Evolutionary conservation across 37 sponge, comb jelly and placozoan genomes (phyloP).

Genomic region (Bolinopsis microptera): DNA sequence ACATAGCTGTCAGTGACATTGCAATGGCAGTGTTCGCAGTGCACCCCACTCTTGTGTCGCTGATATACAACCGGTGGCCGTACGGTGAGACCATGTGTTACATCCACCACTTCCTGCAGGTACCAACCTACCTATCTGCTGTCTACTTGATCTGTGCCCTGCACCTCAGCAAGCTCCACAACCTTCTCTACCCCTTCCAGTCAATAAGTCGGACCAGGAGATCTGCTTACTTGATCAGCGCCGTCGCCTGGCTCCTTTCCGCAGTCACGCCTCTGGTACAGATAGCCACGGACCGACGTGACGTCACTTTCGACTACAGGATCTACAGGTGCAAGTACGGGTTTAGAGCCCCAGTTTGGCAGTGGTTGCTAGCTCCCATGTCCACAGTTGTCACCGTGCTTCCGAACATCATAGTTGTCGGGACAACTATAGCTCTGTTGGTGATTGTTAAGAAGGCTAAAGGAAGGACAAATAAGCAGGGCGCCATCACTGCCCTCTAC

Average conservation of each 20-base stretch:
- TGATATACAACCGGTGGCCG: not conserved
- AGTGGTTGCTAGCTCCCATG: not conserved
- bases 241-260: not conserved
- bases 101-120: not conserved
- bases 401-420: not conserved
- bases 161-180: not conserved
- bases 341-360: not conserved
- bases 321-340: not conserved
- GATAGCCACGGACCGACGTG: not conserved
- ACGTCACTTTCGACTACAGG: not conserved
- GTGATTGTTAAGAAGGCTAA: not conserved
- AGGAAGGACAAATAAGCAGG: not conserved
- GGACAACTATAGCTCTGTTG: not conserved
- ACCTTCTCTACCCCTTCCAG: not conserved
- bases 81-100: not conserved
- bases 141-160: not conserved
- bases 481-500: not conserved
- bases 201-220: not conserved
- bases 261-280: not conserved
- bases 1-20: conserved; percentile 22
- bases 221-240: not conserved
- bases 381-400: not conserved
- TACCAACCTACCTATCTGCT: not conserved
- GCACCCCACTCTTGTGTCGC: not conserved
- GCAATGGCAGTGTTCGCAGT: not conserved